Evolutionary conservation across 1,140 invertebrate genomes (phyloP).

Genomic region (Halictus rubicundus): DNA sequence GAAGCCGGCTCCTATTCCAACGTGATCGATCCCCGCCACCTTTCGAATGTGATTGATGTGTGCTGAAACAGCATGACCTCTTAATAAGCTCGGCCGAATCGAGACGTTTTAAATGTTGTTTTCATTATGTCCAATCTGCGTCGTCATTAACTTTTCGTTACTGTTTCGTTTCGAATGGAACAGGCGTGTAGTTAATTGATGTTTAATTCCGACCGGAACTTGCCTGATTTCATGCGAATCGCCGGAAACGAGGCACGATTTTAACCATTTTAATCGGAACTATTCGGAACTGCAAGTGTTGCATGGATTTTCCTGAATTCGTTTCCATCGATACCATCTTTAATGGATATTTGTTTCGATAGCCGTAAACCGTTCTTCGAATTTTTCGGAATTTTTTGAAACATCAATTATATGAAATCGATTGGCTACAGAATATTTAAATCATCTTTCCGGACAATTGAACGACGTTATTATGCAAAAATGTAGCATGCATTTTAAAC

Average conservation of each 20-base stretch:
- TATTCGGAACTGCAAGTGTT: no score
- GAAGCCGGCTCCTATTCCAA: conserved; percentile 92
- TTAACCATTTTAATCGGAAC: no score
- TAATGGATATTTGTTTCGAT: no score
- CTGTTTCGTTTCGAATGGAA: not conserved
- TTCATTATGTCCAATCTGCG: not conserved
- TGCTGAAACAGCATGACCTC: conserved; percentile 83
- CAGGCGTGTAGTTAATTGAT: not conserved
- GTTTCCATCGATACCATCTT: no score
- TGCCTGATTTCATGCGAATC: not conserved
- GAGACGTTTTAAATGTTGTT: conserved; percentile 11
- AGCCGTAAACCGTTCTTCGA: no score
- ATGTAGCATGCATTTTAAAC: no score
- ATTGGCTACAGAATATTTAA: no score
- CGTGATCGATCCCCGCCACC: conserved; percentile 92
- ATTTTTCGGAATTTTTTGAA: no score
- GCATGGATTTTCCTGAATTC: no score
- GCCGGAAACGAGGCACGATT: not conserved
- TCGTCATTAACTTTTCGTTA: not conserved
- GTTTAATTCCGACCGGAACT: not conserved
- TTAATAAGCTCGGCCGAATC: conserved; percentile 25
- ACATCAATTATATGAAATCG: no score
- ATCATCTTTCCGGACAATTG: not conserved
- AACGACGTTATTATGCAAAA: not conserved
- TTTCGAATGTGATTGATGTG: conserved; percentile 96